Percentiles rank a stretch among this genome's conserved stretches.
Conservation (phyloP, 2,113 vertebrate species). For the Vimba vimba region DNA sequence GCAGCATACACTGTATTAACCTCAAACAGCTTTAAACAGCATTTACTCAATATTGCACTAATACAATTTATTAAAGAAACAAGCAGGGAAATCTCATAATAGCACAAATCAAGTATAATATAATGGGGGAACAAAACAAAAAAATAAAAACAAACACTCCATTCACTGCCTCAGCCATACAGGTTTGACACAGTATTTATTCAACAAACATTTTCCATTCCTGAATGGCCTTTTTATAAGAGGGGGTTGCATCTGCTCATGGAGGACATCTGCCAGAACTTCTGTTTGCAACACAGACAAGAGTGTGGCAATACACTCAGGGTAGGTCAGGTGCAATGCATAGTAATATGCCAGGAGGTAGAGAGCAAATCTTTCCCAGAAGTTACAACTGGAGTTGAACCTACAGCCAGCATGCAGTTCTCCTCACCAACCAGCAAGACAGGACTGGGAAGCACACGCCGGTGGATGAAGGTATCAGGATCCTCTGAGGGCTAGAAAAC, state of each 20-base stretch:
- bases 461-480: constrained; percentile 18
- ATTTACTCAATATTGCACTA: too few relatives aligned
- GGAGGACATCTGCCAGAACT: background rate
- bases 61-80: too few relatives aligned
- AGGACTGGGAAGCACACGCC: background rate
- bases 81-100: background rate
- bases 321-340: constrained; percentile 32
- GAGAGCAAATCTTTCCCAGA: constrained; percentile 22
- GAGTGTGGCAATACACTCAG: background rate
- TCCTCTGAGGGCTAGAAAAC: background rate
- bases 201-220: too few relatives aligned
- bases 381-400: constrained; percentile 30
- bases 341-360: constrained; percentile 41
- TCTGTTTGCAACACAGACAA: constrained; percentile 17
- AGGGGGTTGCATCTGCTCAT: too few relatives aligned
- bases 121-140: too few relatives aligned
- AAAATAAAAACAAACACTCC: too few relatives aligned
- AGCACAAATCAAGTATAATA: too few relatives aligned
- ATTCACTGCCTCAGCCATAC: too few relatives aligned
- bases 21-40: too few relatives aligned
- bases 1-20: background rate
- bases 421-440: constrained; percentile 25
- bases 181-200: too few relatives aligned
- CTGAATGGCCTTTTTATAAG: too few relatives aligned
- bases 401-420: constrained; percentile 36